Evolutionary conservation across 2,888 invertebrate species (phyloP).

Genomic region (Branchinecta sandiegonensis): DNA sequence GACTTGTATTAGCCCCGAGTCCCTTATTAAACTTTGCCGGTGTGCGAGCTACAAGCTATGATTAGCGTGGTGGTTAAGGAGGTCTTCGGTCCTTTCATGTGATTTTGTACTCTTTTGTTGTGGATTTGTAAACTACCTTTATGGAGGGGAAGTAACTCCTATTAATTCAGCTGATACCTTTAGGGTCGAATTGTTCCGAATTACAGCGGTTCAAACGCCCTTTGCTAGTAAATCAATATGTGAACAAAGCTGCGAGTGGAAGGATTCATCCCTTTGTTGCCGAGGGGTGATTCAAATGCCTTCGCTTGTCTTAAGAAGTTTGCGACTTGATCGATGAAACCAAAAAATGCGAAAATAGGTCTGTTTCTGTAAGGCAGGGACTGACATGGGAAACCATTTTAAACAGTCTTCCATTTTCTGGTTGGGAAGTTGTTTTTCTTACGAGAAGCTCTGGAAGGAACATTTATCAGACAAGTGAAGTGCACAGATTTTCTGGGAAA

Average conservation of each 20-base stretch:
- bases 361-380: too few species aligned
- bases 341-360: too few species aligned
- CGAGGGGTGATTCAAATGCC: not conserved
- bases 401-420: not conserved
- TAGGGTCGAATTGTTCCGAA: not conserved
- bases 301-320: not conserved
- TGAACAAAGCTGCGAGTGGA: slow-evolving; percentile 6
- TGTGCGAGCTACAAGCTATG: too few species aligned
- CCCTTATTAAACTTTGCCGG: slow-evolving; percentile 2
- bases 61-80: too few species aligned
- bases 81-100: not conserved
- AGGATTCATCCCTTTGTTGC: not conserved
- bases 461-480: not conserved
- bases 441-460: not conserved
- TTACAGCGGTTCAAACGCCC: slow-evolving; percentile 10
- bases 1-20: not conserved
- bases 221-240: slow-evolving; percentile 12
- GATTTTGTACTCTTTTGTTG: slow-evolving; percentile 11
- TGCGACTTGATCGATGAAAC: not conserved
- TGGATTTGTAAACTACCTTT: slow-evolving; percentile 15
- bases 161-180: not conserved
- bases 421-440: not conserved
- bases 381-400: too few species aligned
- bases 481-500: not conserved
- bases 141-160: not conserved